Evolutionary conservation across 30 jellyfish, hydroid and myxozoan genomes (phyloP).

Genomic region (Clytia hemisphaerica): DNA sequence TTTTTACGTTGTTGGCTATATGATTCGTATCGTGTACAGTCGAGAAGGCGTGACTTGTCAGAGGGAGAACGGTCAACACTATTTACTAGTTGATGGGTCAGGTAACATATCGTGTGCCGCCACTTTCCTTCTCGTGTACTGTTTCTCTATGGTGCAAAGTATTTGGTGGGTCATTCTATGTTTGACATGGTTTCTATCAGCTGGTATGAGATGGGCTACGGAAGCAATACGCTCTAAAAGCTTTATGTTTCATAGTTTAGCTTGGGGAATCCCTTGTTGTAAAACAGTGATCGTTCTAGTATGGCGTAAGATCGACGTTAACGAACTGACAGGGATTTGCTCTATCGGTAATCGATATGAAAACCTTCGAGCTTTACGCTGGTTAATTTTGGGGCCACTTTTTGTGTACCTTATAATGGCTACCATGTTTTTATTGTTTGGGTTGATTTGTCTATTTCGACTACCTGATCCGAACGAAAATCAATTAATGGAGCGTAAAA

Average conservation of each 20-base stretch:
- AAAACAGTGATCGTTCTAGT: slow-evolving; percentile 73
- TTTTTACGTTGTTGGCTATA: slow-evolving; percentile 62
- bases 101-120: slow-evolving; percentile 96
- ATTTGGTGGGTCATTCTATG: slow-evolving; percentile 97
- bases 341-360: slow-evolving; percentile 91
- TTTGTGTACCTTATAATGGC: slow-evolving; percentile 87
- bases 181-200: slow-evolving; percentile 77
- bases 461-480: slow-evolving; percentile 36
- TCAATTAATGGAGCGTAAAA: slow-evolving; percentile 25
- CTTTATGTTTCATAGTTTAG: slow-evolving; percentile 72
- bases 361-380: slow-evolving; percentile 80
- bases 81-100: slow-evolving; percentile 79
- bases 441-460: slow-evolving; percentile 65
- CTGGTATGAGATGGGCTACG: slow-evolving; percentile 88
- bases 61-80: slow-evolving; percentile 55
- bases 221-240: slow-evolving; percentile 60
- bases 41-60: slow-evolving; percentile 81
- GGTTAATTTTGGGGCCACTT: slow-evolving; percentile 90
- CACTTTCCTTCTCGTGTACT: slow-evolving; percentile 68
- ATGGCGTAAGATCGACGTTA: slow-evolving; percentile 86
- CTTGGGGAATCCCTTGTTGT: slow-evolving; percentile 97
- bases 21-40: slow-evolving; percentile 63
- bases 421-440: slow-evolving; percentile 76
- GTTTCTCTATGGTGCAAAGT: slow-evolving; percentile 91
- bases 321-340: slow-evolving; percentile 91